Evolutionary conservation across 2,888 invertebrate genomes (phyloP).

Genomic region (Troglohyphantes excavatus): DNA sequence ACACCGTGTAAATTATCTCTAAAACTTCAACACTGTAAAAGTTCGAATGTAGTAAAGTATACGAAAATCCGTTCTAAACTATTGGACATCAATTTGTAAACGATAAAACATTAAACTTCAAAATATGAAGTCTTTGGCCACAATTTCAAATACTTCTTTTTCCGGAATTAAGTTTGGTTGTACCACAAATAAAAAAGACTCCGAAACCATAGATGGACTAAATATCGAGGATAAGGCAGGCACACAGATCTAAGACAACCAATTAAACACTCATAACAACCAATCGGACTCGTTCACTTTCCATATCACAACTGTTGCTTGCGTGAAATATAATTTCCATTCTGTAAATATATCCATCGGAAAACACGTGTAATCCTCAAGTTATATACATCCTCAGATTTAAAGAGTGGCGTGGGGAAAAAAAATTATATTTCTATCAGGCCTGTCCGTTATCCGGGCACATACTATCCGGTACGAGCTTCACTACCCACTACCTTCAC

Average conservation of each 20-base stretch:
- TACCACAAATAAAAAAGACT: neutral
- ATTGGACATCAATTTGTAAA: neutral
- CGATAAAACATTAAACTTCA: neutral
- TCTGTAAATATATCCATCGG: neutral
- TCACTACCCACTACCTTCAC: constrained; percentile 50
- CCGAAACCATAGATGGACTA: neutral
- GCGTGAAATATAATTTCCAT: too few relatives aligned
- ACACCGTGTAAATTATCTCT: neutral
- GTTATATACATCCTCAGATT: neutral
- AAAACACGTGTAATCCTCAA: neutral
- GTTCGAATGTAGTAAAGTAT: neutral
- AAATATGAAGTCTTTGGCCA: neutral
- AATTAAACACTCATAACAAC: neutral
- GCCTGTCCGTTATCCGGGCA: constrained; percentile 28
- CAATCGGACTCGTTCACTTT: neutral
- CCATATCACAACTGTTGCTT: constrained; percentile 1
- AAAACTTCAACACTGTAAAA: constrained; percentile 6
- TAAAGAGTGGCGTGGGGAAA: constrained; percentile 14
- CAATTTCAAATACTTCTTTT: neutral
- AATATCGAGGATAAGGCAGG: neutral
- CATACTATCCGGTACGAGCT: constrained; percentile 12
- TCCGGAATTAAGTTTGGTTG: neutral
- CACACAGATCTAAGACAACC: neutral
- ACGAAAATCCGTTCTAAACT: neutral
- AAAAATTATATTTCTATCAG: constrained; percentile 22